Evolutionary conservation across 1,140 invertebrate genomes (phyloP).

Genomic region (Bathynomus jamesi): DNA sequence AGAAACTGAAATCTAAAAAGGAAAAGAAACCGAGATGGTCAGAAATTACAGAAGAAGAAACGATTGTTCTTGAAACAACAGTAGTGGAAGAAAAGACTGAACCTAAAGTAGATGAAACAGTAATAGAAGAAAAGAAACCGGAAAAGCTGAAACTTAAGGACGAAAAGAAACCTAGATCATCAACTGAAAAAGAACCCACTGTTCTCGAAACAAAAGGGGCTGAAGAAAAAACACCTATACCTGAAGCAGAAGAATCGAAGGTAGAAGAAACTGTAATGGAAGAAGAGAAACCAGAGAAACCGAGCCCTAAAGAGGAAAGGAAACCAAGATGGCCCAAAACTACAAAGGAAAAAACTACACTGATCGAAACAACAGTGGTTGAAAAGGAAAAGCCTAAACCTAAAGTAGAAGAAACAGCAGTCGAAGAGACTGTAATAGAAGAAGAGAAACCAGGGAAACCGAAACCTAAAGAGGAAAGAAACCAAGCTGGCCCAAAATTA

Average conservation of each 20-base stretch:
- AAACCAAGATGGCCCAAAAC: not conserved
- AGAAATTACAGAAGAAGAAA: not conserved
- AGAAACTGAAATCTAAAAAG: not conserved
- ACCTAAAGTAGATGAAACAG: not conserved
- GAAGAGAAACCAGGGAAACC: constrained; percentile 20
- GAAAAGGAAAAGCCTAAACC: constrained; percentile 13
- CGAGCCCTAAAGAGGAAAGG: no score
- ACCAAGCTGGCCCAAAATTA: not conserved
- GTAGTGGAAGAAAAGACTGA: constrained; percentile 4
- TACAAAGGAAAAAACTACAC: not conserved
- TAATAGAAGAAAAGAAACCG: constrained; percentile 6
- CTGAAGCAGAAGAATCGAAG: constrained; percentile 20
- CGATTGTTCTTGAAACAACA: not conserved
- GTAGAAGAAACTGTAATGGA: constrained; percentile 15
- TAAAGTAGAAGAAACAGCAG: not conserved
- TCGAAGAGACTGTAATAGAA: not conserved
- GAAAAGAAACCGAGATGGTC: constrained; percentile 2
- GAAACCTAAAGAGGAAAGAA: no score
- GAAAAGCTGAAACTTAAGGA: constrained; percentile 4
- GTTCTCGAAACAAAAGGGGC: constrained; percentile 6
- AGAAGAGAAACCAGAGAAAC: not conserved
- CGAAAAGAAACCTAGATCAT: not conserved
- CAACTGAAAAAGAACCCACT: not conserved
- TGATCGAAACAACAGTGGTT: constrained; percentile 5
- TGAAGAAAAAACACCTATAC: constrained; percentile 9